These are phyloP conservation scores for Triplophysa bombifrons DNA, from an alignment of 2,797 vertebrate genomes.

Conservation along the genomic window DNA sequence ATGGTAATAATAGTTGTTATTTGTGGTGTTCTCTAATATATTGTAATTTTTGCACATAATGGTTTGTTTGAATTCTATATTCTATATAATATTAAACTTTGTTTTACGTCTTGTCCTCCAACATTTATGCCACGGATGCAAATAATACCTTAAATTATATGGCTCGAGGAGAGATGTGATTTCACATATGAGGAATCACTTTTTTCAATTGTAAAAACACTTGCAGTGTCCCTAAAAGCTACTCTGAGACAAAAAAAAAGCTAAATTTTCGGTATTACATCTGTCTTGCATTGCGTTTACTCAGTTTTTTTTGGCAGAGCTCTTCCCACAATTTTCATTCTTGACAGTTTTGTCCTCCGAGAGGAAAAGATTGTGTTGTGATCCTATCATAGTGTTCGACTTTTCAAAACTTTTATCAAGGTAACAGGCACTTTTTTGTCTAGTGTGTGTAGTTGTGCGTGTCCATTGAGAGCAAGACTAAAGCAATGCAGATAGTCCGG, in stretches of 20 bases:
- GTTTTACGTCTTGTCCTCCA: no score
- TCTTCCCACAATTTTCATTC: not conserved
- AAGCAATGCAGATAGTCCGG: slow-evolving; percentile 14
- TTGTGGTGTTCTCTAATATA: no score
- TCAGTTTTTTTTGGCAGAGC: not conserved
- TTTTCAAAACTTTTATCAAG: not conserved
- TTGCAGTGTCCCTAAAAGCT: no score
- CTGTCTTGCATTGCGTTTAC: slow-evolving; percentile 4
- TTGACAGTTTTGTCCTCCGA: slow-evolving; percentile 19
- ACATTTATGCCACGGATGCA: no score
- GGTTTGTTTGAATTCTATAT: no score
- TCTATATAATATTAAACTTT: no score
- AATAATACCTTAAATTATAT: no score
- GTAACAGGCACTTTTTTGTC: not conserved
- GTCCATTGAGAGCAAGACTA: slow-evolving; percentile 24
- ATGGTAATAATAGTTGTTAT: no score
- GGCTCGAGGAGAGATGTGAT: no score
- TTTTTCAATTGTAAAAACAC: no score
- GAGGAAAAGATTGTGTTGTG: slow-evolving; percentile 3
- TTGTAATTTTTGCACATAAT: no score
- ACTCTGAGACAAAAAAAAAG: not conserved
- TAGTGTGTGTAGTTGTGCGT: not conserved
- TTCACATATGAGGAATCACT: not conserved
- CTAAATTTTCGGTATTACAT: not conserved
- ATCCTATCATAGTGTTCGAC: slow-evolving; percentile 8